phyloP scores from a whole-genome alignment of 2,888 invertebrate species.

The Cryptocheilus praepositus region DNA sequence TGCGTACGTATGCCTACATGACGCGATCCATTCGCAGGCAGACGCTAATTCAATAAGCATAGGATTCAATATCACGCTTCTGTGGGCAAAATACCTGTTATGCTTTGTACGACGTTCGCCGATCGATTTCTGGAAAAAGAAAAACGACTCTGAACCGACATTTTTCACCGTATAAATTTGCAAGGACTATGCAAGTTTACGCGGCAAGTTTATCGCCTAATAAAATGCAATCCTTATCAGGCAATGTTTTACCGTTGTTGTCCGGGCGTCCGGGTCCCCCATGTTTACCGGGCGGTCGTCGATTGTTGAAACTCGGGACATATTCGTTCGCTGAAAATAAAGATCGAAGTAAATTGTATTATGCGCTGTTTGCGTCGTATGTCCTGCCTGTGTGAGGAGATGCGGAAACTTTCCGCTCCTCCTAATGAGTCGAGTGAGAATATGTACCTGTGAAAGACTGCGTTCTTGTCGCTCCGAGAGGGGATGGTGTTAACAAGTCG shows the following conservation, averaged over 20 bases:
- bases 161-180: not conserved
- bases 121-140: not conserved
- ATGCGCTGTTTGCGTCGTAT: not conserved
- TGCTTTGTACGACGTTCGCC: not conserved
- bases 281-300: too few species aligned
- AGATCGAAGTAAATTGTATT: too few species aligned
- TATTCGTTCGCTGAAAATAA: too few species aligned
- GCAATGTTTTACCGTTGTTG: not conserved
- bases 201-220: not conserved
- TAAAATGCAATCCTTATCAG: not conserved
- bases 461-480: slow-evolving; percentile 21
- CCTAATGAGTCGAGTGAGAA: slow-evolving; percentile 50
- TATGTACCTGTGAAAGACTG: slow-evolving; percentile 31
- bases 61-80: slow-evolving; percentile 12
- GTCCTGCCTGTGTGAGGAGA: not conserved
- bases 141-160: not conserved
- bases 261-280: too few species aligned
- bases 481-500: slow-evolving; percentile 42
- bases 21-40: slow-evolving; percentile 24
- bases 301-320: too few species aligned
- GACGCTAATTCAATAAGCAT: slow-evolving; percentile 41
- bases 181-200: not conserved
- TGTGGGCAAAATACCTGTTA: slow-evolving; percentile 17
- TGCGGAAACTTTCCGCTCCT: slow-evolving; percentile 48
- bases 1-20: not conserved